Conservation (phyloP, 2,113 vertebrate genomes). For the Ceyx cyanopectus region DNA sequence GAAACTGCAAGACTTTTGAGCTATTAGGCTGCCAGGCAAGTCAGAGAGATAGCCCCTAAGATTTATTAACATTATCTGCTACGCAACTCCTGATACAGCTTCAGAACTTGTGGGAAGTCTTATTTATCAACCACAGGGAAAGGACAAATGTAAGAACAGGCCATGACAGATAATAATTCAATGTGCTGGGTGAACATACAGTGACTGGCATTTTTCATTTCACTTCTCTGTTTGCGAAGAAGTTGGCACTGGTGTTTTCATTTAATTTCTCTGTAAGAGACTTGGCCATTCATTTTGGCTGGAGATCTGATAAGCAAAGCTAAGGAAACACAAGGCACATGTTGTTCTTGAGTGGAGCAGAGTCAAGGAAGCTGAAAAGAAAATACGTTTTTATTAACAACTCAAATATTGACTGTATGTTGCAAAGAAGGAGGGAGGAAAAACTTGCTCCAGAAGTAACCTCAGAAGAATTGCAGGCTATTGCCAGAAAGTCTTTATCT, state of each 20-base stretch:
- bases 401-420: conserved; percentile 66
- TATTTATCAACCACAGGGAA: conserved; percentile 67
- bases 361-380: conserved; percentile 30
- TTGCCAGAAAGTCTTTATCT: neutral
- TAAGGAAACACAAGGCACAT: conserved; percentile 22
- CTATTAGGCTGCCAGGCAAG: conserved; percentile 55
- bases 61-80: conserved; percentile 59
- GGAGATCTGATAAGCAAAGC: conserved; percentile 62
- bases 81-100: conserved; percentile 48
- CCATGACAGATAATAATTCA: conserved; percentile 69
- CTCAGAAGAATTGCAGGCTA: neutral
- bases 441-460: neutral
- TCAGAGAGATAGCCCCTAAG: conserved; percentile 33
- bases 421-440: neutral
- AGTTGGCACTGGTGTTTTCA: conserved; percentile 63
- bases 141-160: conserved; percentile 63
- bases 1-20: conserved; percentile 17
- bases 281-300: conserved; percentile 68
- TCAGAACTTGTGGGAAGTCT: conserved; percentile 47
- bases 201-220: conserved; percentile 68
- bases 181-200: conserved; percentile 28
- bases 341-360: conserved; percentile 42
- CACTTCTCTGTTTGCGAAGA: conserved; percentile 66
- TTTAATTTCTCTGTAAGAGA: conserved; percentile 71
- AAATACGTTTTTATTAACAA: conserved; percentile 57